Evolutionary conservation across 2,113 vertebrate genomes (phyloP).

Genomic region (Carlito syrichta): DNA sequence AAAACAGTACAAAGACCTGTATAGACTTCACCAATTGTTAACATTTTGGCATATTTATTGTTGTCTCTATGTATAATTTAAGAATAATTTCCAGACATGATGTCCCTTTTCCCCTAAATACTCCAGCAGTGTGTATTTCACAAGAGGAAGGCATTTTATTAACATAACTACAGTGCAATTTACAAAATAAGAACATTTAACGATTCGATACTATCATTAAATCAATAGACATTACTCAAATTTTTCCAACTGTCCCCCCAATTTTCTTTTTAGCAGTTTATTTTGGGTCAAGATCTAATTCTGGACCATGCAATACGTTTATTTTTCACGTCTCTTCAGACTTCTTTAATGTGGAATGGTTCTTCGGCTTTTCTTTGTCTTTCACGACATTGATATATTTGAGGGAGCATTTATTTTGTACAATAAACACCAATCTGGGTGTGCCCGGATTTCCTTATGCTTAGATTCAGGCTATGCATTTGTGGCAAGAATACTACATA

Average conservation of each 20-base stretch:
- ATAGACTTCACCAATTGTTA: not conserved
- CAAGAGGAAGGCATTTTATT: not conserved
- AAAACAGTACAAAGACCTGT: not conserved
- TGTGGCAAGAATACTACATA: not conserved
- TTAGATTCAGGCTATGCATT: not conserved
- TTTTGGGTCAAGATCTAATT: not conserved
- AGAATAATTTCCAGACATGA: conserved; percentile 1
- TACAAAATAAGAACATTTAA: not conserved
- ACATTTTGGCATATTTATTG: not conserved
- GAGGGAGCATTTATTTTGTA: not conserved
- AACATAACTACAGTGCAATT: not conserved
- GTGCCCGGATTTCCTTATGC: not conserved
- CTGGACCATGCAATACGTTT: not conserved
- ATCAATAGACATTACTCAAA: not conserved
- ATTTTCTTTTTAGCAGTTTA: not conserved
- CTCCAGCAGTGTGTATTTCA: not conserved
- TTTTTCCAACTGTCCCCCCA: not conserved
- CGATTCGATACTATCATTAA: not conserved
- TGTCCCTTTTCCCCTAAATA: not conserved
- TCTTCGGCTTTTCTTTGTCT: not conserved
- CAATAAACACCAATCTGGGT: not conserved
- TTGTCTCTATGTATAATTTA: not conserved
- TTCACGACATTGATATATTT: not conserved
- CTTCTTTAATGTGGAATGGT: not conserved
- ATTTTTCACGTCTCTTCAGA: not conserved